A percentile compares a stretch with the other conserved stretches of the same genome.
These are phyloP conservation scores for Siniperca scherzeri DNA, from an alignment of 2,797 vertebrate genomes.

Conservation along the genomic window DNA sequence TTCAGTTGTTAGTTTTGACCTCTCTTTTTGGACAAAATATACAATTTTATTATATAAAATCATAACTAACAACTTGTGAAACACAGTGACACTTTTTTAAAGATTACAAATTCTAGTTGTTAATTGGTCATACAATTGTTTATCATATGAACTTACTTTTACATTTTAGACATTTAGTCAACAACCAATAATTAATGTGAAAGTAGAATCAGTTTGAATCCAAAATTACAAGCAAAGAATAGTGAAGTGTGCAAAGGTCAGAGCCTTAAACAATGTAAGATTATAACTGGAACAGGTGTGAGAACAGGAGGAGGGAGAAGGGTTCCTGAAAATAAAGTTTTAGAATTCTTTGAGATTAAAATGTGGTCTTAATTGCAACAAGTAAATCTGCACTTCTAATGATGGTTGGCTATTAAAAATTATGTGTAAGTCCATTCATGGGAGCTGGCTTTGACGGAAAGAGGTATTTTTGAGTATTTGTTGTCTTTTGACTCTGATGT, in stretches of 20 bases:
- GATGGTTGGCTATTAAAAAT: background rate
- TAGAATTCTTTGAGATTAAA: background rate
- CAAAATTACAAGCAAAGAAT: background rate
- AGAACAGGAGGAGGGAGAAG: background rate
- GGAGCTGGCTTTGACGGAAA: background rate
- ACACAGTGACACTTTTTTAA: background rate
- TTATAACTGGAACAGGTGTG: conserved; percentile 2
- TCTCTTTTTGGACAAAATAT: background rate
- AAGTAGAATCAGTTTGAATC: background rate
- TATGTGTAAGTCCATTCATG: background rate
- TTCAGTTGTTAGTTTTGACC: background rate
- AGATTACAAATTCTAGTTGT: background rate
- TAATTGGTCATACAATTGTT: background rate
- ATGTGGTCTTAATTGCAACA: conserved; percentile 10
- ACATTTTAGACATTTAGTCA: background rate
- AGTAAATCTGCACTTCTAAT: background rate
- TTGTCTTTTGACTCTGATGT: background rate
- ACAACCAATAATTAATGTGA: background rate
- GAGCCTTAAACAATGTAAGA: background rate
- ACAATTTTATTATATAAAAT: background rate
- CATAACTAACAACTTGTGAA: background rate
- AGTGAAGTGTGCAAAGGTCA: background rate
- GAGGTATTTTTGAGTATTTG: background rate
- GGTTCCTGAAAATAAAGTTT: conserved; percentile 1
- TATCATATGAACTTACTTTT: background rate